Evolutionary conservation across 2,797 vertebrate genomes (phyloP), one percentile per base, ranked within the genome.

Genomic region (Florisuga fusca): DNA sequence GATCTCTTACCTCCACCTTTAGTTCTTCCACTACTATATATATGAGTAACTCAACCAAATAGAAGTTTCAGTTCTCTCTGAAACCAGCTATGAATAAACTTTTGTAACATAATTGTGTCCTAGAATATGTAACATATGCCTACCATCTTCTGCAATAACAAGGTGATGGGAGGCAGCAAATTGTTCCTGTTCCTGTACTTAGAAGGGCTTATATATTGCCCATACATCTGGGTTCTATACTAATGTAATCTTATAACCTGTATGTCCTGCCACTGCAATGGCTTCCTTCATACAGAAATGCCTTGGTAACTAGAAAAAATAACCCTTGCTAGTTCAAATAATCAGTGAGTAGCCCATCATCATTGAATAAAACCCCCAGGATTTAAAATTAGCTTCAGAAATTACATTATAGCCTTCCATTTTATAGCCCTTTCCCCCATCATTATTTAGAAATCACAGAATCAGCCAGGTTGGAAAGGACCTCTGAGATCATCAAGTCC

Each of bases 41-140:
- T 25, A 15, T 6, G 16, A 50, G 27, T 83, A 45, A 66, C 33
- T 45, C 29, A 46, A 41, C 57, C 73, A 79, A 75, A 8, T 14
- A 41, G 20, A 50, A 53, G 81, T 94, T 94, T 94, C 89, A 68
- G 36, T 51, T 68, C 64, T 51, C 50, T 87, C 78, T 85, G 61
- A 87, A 83, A 77, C 10, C 17, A 72, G 20, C 66, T 90, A 71
- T 77, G 89, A 71, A 82, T 57, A 90, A 87, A 61, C 31, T 59
- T 62, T 3, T 41, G 23, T 31, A 67, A 54, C 10, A 69, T 4
- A 45, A 34, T 25, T 36, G 8, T 62, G 45, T 77, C 57, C 46
- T 67, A 89, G 26, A 90, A 36, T 17, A 68, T 5, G 2, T 22
- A 63, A 71, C 33, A 41, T 7, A 16, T 9, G 62, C 17, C 41